Base-by-base conservation (phyloP, 53 echinoderm and acorn worm species). In the Temnopleurus reevesii region DNA sequence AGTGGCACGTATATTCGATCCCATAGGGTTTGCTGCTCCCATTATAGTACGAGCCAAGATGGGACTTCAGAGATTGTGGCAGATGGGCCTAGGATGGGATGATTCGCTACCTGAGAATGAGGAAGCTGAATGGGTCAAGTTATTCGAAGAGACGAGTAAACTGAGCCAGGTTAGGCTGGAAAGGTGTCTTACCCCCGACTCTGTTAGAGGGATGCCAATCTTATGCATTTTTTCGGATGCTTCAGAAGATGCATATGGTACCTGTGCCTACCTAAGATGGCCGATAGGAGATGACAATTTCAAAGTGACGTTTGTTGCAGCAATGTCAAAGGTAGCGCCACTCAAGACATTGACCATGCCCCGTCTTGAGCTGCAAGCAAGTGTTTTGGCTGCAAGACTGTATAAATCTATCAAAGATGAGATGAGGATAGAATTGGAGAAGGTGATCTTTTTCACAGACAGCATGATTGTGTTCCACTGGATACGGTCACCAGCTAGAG, bases 401-500 rank as follows among this genome's bases (percentile, higher is more conserved):
- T 76, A 77, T 35, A 76, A 55, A 53, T 71, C 93, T 27, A 90
- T 90, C 59, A 80, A 9, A 38, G 56, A 86, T n/a, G 90, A 93
- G 38, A 87, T 65, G 44, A 86, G 71, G 64, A 25, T 86, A 8
- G 43, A 87, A 31, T 29, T 91, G 41, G 79, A 61, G 12, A 91
- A 86, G 27, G 77, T 57, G 31, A 47, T 94, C 44, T 92, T 90
- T 47, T 60, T 94, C 19, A 90, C 92, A 17, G 94, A 94, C 76
- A 94, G 92, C 71, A 92, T 53, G 59, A 92, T 94, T 56, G 59
- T 76, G 7, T 34, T 92, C 24, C 58, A 89, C 6, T 92, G 94
- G 92, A 89, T 94, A 19, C 53, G 55, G 60, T 76, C 92, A 77
- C 21, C 85, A 31, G 81, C 92, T 24, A 86, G 92, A 92, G 49